Conservation (phyloP, 2,888 invertebrate species). For the Synanthedon myopaeformis region DNA sequence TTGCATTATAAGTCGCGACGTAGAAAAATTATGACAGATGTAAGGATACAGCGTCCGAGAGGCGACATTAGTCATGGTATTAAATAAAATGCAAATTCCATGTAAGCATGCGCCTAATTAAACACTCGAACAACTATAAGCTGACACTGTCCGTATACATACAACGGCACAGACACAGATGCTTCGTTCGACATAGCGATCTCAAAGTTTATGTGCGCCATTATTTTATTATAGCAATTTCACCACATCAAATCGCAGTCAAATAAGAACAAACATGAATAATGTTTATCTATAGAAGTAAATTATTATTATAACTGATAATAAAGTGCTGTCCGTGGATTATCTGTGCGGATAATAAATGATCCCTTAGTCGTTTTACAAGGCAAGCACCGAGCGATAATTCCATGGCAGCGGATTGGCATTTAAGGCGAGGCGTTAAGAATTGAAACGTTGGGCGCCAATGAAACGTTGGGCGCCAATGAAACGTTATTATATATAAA, state of each 20-base stretch:
- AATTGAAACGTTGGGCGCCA: no score
- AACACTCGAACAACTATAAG: slow-evolving; percentile 41
- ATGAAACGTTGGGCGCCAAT: no score
- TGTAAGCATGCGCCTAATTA: slow-evolving; percentile 38
- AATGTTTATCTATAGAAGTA: slow-evolving; percentile 67
- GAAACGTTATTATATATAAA: no score
- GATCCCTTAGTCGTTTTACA: slow-evolving; percentile 49
- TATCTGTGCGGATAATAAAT: slow-evolving; percentile 62
- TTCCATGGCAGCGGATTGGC: slow-evolving; percentile 48
- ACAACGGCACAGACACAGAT: slow-evolving; percentile 24
- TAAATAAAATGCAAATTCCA: slow-evolving; percentile 52
- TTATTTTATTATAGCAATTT: slow-evolving; percentile 58
- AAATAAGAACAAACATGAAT: slow-evolving; percentile 66
- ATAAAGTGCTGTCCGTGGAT: slow-evolving; percentile 65
- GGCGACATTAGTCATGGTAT: slow-evolving; percentile 53
- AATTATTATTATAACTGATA: slow-evolving; percentile 69
- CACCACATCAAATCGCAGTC: slow-evolving; percentile 53
- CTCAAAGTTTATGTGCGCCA: slow-evolving; percentile 15
- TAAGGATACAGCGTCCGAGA: slow-evolving; percentile 33
- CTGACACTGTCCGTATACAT: slow-evolving; percentile 27
- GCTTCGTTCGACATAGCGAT: not conserved
- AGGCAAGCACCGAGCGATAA: slow-evolving; percentile 50
- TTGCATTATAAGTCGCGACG: slow-evolving; percentile 61
- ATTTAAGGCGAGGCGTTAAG: slow-evolving; percentile 56
- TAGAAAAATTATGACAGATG: slow-evolving; percentile 70